phyloP scores from a whole-genome alignment of 1,140 invertebrate species.

The Trichonephila inaurata region DNA sequence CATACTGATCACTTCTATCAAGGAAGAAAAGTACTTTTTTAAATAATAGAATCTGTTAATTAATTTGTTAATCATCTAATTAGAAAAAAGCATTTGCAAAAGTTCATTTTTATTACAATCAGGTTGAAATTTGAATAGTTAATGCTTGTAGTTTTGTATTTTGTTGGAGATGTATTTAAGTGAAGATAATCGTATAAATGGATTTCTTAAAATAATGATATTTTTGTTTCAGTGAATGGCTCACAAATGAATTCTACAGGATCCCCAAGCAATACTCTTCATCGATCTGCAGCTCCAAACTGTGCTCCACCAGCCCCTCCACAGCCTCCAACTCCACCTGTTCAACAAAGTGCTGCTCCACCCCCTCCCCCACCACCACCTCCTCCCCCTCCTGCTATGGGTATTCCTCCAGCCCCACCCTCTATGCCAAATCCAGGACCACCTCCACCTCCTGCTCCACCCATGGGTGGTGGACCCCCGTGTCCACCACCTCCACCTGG shows the following conservation, averaged over 20 bases:
- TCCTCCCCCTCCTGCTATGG: slow-evolving; percentile 48
- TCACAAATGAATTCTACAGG: slow-evolving; percentile 47
- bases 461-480: slow-evolving; percentile 27
- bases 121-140: no score
- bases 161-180: no score
- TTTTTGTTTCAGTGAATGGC: slow-evolving; percentile 53
- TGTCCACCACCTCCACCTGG: slow-evolving; percentile 68
- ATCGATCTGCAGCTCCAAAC: slow-evolving; percentile 77
- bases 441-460: slow-evolving; percentile 36
- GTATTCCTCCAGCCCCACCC: slow-evolving; percentile 30
- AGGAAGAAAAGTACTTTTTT: no score
- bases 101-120: no score
- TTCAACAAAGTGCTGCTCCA: slow-evolving; percentile 79
- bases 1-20: no score
- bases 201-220: no score
- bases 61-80: no score
- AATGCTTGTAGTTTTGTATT: no score
- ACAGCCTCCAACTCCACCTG: slow-evolving; percentile 78
- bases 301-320: slow-evolving; percentile 78
- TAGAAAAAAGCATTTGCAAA: no score
- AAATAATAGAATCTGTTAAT: no score
- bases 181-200: no score
- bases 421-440: slow-evolving; percentile 41
- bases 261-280: slow-evolving; percentile 58
- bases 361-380: slow-evolving; percentile 82